Evolutionary conservation across 1,140 invertebrate genomes (phyloP).

Genomic region (Neuroterus valhalla): DNA sequence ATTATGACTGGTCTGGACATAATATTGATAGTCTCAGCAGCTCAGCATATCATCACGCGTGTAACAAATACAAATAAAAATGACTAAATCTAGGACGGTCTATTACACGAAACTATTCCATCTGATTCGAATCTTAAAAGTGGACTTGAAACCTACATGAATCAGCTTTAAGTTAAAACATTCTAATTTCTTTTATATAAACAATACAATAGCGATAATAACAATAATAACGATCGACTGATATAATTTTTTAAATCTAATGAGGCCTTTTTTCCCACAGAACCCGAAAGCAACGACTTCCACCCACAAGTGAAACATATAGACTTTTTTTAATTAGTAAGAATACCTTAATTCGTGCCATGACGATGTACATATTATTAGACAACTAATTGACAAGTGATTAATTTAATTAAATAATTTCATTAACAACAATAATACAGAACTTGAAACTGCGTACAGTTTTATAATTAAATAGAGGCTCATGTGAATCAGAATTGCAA

Average conservation of each 20-base stretch:
- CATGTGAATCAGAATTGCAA: background rate
- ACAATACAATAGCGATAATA: too few relatives aligned
- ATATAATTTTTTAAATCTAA: background rate
- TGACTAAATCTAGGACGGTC: constrained; percentile 8
- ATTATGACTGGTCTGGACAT: constrained; percentile 42
- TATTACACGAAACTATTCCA: constrained; percentile 1
- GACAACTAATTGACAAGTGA: background rate
- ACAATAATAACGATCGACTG: too few relatives aligned
- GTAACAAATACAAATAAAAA: constrained; percentile 44
- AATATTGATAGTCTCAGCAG: constrained; percentile 48
- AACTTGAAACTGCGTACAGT: constrained; percentile 1
- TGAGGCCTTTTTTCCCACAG: background rate
- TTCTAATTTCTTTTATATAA: too few relatives aligned
- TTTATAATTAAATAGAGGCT: constrained; percentile 14
- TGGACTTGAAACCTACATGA: too few relatives aligned
- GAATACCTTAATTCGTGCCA: constrained; percentile 6
- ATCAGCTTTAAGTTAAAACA: too few relatives aligned
- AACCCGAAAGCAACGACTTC: constrained; percentile 14
- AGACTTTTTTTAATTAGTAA: background rate
- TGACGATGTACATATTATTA: constrained; percentile 26
- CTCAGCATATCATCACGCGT: constrained; percentile 36
- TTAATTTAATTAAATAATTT: background rate
- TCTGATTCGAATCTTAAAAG: background rate
- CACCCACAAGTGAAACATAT: background rate
- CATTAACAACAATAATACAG: background rate